These are phyloP conservation scores for Mormyrops boulengeri DNA, from an alignment of 2,797 vertebrate genomes.

Conservation along the genomic window DNA sequence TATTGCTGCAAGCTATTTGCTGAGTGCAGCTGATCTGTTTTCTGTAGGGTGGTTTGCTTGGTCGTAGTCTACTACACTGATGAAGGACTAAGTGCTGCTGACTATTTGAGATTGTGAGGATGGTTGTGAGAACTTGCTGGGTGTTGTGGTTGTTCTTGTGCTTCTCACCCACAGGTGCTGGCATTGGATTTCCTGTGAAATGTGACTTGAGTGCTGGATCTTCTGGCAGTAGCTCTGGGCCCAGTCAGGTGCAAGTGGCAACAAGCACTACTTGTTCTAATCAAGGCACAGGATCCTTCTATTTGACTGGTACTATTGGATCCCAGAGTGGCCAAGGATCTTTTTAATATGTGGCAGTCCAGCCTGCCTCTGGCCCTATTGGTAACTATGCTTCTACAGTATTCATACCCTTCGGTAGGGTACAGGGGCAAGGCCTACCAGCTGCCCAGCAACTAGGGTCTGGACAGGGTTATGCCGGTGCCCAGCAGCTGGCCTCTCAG, in stretches of 20 bases:
- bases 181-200: neutral
- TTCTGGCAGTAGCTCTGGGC: neutral
- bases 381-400: neutral
- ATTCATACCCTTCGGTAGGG: neutral
- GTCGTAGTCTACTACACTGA: neutral
- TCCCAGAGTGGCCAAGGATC: neutral
- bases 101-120: neutral
- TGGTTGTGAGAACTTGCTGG: neutral
- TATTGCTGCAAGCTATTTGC: neutral
- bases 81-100: neutral
- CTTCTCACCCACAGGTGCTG: neutral
- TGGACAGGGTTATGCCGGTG: no score
- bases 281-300: neutral
- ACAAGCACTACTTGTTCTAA: neutral
- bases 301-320: neutral
- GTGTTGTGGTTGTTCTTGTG: neutral
- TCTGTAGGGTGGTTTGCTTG: no score
- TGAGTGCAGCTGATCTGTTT: neutral
- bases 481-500: no score
- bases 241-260: neutral
- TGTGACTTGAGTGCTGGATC: neutral
- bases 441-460: no score
- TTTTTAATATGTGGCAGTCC: neutral
- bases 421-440: neutral
- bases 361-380: neutral